These are phyloP conservation scores for Ylistrum balloti DNA, from an alignment of 1,140 invertebrate species.

Conservation along the genomic window DNA sequence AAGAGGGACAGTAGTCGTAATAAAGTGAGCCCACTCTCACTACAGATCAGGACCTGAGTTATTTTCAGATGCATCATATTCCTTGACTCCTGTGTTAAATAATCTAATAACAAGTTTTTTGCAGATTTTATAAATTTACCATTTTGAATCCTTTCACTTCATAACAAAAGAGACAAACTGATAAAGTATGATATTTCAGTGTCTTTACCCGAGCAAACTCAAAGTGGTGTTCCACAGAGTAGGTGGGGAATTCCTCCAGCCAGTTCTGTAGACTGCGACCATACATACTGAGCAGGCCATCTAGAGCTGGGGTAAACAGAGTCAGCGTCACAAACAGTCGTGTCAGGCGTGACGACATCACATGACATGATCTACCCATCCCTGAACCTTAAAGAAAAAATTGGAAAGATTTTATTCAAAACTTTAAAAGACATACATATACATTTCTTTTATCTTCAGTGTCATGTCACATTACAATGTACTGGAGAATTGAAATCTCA, in stretches of 20 bases:
- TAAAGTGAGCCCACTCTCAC: too few species aligned
- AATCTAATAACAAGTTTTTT: too few species aligned
- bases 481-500: background rate
- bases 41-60: too few species aligned
- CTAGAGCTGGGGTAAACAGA: slow-evolving; percentile 72
- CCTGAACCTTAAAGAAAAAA: slow-evolving; percentile 74
- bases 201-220: slow-evolving; percentile 79
- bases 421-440: background rate
- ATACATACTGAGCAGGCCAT: slow-evolving; percentile 74
- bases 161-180: background rate
- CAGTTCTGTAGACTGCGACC: slow-evolving; percentile 76
- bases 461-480: background rate
- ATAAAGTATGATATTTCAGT: background rate
- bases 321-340: slow-evolving; percentile 79
- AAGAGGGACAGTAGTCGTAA: too few species aligned
- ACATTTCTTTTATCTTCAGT: too few species aligned
- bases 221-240: slow-evolving; percentile 79
- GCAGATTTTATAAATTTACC: too few species aligned
- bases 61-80: too few species aligned
- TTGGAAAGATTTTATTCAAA: background rate
- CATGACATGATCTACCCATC: slow-evolving; percentile 73
- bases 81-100: too few species aligned
- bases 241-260: slow-evolving; percentile 82
- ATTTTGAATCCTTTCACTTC: background rate
- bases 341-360: slow-evolving; percentile 77